These are phyloP conservation scores for Exocentrus adspersus DNA, from an alignment of 2,888 invertebrate genomes.

Conservation along the genomic window DNA sequence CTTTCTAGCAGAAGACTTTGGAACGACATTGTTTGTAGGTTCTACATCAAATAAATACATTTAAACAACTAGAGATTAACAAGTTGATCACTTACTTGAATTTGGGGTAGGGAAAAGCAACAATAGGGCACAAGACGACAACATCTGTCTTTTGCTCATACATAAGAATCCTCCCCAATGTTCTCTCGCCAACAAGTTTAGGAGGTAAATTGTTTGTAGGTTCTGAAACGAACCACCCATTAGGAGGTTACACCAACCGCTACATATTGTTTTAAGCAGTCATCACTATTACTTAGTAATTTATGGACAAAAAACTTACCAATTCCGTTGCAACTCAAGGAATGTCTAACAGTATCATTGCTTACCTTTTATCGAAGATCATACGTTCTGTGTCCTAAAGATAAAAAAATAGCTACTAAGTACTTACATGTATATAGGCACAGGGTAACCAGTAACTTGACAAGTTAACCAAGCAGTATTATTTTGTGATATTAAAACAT, in stretches of 20 bases:
- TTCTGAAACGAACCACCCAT: conserved; percentile 60
- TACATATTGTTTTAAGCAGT: too few relatives aligned
- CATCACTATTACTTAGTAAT: too few relatives aligned
- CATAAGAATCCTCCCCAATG: conserved; percentile 71
- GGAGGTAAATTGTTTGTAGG: conserved; percentile 65
- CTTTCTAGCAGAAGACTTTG: conserved; percentile 64
- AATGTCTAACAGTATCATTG: too few relatives aligned
- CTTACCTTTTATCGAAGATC: background rate
- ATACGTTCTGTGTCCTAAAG: background rate
- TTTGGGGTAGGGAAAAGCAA: conserved; percentile 75
- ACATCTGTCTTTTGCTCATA: conserved; percentile 67
- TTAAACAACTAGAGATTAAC: background rate
- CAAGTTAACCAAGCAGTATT: conserved; percentile 73
- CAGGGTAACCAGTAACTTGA: conserved; percentile 68
- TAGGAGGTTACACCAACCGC: conserved; percentile 29
- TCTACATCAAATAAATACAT: conserved; percentile 57
- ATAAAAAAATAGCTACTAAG: background rate
- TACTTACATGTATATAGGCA: conserved; percentile 61
- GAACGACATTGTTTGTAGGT: conserved; percentile 74
- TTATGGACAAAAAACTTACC: too few relatives aligned
- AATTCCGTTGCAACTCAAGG: background rate
- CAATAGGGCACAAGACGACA: conserved; percentile 75
- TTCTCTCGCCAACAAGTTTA: conserved; percentile 62
- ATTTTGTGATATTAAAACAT: conserved; percentile 66
- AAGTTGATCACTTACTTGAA: conserved; percentile 72